Evolutionary conservation across 1,140 invertebrate genomes (phyloP), one percentile per base, ranked within the genome.

Genomic region (Bombyx mandarina): DNA sequence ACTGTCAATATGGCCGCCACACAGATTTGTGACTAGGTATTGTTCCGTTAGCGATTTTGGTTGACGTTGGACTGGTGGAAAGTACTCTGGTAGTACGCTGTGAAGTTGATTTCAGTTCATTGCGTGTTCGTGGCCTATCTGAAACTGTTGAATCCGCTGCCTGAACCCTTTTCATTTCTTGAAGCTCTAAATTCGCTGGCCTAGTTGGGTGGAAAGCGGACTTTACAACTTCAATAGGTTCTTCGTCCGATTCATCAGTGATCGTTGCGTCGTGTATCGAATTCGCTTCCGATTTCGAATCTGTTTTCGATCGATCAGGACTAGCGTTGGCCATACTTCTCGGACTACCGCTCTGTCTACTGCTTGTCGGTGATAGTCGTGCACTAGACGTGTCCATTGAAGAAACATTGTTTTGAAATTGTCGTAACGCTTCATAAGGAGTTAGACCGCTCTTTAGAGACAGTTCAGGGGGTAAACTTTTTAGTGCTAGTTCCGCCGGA

Each of bases 141-240:
- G 88, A 76, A 4, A 90, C 90, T 0, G 91, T 91, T 1, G 91
- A 92, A 56, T 92, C 91, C 0, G 91, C 90, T 5, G 78, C 89
- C 72, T 83, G 89, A 3, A 88, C 84, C 62, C 86, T 83, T 63
- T 86, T 86, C 75, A 87, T 82, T 61, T 87, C 84, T 54, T 82
- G 82, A 8, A 88, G 66, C 61, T 88, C 86, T 8, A 88, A 69
- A 50, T 85, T 88, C 49, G 86, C 86, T 18, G 88, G 88, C 58
- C 80, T 81, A n/a, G 89, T 88, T 1, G 89, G 89, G 66, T 90
- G 90, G 77, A 94, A 94, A 43, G 93, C 93, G 18, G 93, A 94
- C 73, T 93, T 93, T 0, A 94, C 91, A 47, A 94, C 93, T 61
- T 94, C 93, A 61, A 93, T 92, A 50, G 90, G 90, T 68, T 93